These are phyloP conservation scores for Theocolax elegans DNA, from an alignment of 1,140 invertebrate species.

Conservation along the genomic window DNA sequence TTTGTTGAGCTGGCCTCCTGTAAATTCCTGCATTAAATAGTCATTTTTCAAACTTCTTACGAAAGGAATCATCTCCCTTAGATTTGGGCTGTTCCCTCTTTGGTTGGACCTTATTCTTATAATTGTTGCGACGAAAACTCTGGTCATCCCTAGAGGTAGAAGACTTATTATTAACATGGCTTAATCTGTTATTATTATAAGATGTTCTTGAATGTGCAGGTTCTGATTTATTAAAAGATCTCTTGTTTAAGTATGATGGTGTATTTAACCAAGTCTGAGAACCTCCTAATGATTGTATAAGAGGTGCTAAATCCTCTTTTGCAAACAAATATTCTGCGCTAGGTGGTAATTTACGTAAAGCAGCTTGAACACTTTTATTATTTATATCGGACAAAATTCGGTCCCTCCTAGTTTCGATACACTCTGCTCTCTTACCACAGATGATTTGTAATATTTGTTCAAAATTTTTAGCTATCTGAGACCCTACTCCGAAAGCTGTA, in stretches of 20 bases:
- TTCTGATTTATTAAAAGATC: not conserved
- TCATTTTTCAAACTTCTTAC: not conserved
- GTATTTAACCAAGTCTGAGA: not conserved
- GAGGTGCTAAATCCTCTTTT: no score
- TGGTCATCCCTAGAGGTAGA: not conserved
- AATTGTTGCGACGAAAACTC: not conserved
- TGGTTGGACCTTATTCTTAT: not conserved
- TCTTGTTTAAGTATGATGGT: not conserved
- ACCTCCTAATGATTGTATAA: not conserved
- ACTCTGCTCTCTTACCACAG: no score
- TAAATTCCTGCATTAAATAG: not conserved
- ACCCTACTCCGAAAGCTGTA: no score
- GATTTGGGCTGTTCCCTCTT: not conserved
- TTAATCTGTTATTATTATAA: not conserved
- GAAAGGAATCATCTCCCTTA: not conserved
- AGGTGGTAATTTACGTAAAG: no score
- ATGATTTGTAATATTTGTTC: no score
- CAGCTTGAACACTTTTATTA: no score
- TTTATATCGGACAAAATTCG: no score
- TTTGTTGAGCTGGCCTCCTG: not conserved
- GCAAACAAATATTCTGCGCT: no score
- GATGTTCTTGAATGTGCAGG: not conserved
- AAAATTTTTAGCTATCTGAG: no score
- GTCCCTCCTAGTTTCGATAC: no score
- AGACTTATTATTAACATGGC: not conserved